Conservation (phyloP, 1,140 invertebrate genomes). For the Phthorimaea operculella region DNA sequence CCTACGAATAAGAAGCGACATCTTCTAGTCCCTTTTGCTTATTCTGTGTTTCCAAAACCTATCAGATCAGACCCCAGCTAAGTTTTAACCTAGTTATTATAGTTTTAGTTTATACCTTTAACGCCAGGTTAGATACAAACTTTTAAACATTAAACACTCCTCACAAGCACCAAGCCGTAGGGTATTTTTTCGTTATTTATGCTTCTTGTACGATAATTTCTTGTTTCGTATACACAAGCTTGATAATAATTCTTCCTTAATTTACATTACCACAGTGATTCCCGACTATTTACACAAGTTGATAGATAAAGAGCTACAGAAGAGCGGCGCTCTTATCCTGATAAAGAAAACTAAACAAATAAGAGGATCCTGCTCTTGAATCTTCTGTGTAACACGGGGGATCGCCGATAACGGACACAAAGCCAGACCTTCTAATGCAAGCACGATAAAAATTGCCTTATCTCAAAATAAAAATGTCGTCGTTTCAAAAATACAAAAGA, state of each 20-base stretch:
- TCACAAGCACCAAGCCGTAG: conserved; percentile 19
- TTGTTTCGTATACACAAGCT: conserved; percentile 40
- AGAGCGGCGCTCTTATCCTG: conserved; percentile 53
- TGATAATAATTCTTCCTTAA: conserved; percentile 59
- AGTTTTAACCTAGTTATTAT: too few species aligned
- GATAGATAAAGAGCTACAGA: conserved; percentile 59
- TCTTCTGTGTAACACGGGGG: conserved; percentile 53
- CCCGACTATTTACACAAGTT: conserved; percentile 52
- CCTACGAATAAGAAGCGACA: too few species aligned
- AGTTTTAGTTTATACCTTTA: too few species aligned
- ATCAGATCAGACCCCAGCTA: too few species aligned
- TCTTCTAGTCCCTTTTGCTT: too few species aligned
- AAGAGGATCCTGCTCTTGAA: conserved; percentile 44
- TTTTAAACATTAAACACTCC: conserved; percentile 1
- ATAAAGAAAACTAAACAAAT: conserved; percentile 60
- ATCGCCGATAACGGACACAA: conserved; percentile 31
- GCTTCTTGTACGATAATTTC: conserved; percentile 42
- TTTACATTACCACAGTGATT: conserved; percentile 54
- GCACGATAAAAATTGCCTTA: neutral
- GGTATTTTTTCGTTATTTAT: conserved; percentile 46
- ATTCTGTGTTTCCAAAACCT: too few species aligned
- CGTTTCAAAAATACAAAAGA: too few species aligned
- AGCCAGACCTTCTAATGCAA: neutral
- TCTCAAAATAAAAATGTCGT: neutral
- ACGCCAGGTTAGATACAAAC: too few species aligned